These are phyloP conservation scores for Fundulus diaphanus DNA, from an alignment of 2,797 vertebrate genomes.

Conservation along the genomic window DNA sequence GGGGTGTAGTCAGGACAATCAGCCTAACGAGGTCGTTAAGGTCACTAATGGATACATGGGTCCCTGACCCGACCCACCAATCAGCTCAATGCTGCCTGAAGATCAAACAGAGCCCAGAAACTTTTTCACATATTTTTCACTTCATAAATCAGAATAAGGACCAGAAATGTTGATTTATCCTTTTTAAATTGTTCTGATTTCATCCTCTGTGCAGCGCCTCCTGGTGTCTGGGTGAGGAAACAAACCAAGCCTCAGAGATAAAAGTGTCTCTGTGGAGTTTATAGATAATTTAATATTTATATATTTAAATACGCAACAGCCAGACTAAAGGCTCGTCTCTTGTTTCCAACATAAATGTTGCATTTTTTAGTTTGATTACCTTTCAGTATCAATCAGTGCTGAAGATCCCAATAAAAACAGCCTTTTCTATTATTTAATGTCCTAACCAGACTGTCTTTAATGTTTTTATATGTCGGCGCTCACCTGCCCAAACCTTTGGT, in stretches of 20 bases:
- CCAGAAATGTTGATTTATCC: neutral
- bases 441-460: neutral
- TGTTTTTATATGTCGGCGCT: neutral
- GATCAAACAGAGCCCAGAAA: too few relatives aligned
- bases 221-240: neutral
- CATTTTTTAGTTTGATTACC: neutral
- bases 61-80: too few relatives aligned
- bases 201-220: neutral
- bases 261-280: neutral
- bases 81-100: too few relatives aligned
- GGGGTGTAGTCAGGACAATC: too few relatives aligned
- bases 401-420: too few relatives aligned
- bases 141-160: neutral
- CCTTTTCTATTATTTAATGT: neutral
- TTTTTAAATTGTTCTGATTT: neutral
- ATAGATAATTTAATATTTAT: too few relatives aligned
- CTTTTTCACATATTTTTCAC: neutral
- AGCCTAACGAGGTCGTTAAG: too few relatives aligned
- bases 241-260: neutral
- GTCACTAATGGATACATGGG: too few relatives aligned
- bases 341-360: too few relatives aligned
- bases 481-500: constrained; percentile 92
- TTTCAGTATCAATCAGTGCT: neutral
- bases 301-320: too few relatives aligned
- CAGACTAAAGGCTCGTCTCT: too few relatives aligned